Percentiles rank a stretch among this genome's conserved stretches.
These are phyloP conservation scores for Hydra vulgaris DNA, from an alignment of 30 jellyfish, hydroid and myxozoan species.

Conservation along the genomic window DNA sequence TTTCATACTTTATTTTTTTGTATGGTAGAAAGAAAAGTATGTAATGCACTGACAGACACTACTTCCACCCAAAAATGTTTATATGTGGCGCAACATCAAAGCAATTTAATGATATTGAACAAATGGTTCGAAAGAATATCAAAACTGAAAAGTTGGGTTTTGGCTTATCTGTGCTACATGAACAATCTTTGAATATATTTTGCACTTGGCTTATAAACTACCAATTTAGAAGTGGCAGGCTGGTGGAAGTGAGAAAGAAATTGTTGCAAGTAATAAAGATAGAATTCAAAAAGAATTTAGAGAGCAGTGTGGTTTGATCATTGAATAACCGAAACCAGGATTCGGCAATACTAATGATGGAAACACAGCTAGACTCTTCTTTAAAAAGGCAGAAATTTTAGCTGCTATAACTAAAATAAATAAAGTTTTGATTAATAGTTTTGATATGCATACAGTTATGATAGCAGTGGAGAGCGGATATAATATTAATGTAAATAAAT, in stretches of 20 bases:
- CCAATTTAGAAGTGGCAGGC: neutral
- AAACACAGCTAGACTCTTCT: neutral
- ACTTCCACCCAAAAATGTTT: neutral
- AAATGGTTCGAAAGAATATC: too few relatives aligned
- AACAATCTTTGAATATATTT: neutral
- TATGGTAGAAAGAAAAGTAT: neutral
- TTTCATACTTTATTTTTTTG: neutral
- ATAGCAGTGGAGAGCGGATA: too few relatives aligned
- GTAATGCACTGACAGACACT: neutral
- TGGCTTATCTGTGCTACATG: neutral
- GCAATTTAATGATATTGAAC: too few relatives aligned
- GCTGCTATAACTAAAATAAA: too few relatives aligned
- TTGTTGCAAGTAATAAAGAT: neutral
- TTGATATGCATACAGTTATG: too few relatives aligned
- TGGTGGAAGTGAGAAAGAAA: neutral
- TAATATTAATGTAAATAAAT: too few relatives aligned
- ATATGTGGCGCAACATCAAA: neutral
- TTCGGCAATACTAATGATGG: neutral
- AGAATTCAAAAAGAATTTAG: neutral
- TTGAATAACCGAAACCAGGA: neutral
- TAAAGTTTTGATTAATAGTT: too few relatives aligned
- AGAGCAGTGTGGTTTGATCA: neutral
- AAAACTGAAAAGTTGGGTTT: neutral
- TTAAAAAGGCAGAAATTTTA: neutral
- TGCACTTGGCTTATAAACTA: neutral